phyloP scores from a whole-genome alignment of 2,797 vertebrate species.

The Pempheris klunzingeri region DNA sequence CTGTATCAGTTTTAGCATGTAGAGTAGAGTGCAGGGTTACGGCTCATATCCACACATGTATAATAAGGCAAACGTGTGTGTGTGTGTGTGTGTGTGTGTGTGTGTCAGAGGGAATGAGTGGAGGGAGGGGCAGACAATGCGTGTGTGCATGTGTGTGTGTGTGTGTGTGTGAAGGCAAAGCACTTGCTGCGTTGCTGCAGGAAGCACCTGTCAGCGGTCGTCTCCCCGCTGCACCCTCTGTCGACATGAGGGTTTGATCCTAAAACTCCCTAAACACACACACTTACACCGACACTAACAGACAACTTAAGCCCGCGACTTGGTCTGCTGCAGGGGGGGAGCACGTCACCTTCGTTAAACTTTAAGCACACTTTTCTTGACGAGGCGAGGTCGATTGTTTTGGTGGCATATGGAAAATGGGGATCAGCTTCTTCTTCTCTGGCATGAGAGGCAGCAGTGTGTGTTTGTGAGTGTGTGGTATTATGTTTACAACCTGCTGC shows the following conservation, averaged over 20 bases:
- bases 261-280: conserved; percentile 75
- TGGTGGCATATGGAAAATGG: neutral
- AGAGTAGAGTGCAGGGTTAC: neutral
- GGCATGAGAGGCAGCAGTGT: conserved; percentile 1
- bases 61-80: conserved; percentile 25
- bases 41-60: neutral
- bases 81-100: conserved; percentile 42
- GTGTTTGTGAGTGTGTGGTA: conserved; percentile 41
- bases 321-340: conserved; percentile 29
- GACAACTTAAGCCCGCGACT: conserved; percentile 76
- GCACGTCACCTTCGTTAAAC: conserved; percentile 19
- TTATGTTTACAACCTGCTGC: too few species aligned
- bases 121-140: neutral
- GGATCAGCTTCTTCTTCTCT: conserved; percentile 12
- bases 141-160: conserved; percentile 34
- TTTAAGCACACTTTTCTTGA: conserved; percentile 47
- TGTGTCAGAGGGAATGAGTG: conserved; percentile 22
- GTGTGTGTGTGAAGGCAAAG: conserved; percentile 42
- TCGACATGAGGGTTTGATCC: conserved; percentile 84
- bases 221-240: conserved; percentile 72
- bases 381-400: neutral
- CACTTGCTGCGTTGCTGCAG: conserved; percentile 81
- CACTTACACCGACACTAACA: conserved; percentile 81
- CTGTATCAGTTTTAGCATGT: neutral
- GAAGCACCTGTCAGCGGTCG: conserved; percentile 84